These are phyloP conservation scores for Xestia c-nigrum DNA, from an alignment of 2,888 invertebrate genomes.

Conservation along the genomic window DNA sequence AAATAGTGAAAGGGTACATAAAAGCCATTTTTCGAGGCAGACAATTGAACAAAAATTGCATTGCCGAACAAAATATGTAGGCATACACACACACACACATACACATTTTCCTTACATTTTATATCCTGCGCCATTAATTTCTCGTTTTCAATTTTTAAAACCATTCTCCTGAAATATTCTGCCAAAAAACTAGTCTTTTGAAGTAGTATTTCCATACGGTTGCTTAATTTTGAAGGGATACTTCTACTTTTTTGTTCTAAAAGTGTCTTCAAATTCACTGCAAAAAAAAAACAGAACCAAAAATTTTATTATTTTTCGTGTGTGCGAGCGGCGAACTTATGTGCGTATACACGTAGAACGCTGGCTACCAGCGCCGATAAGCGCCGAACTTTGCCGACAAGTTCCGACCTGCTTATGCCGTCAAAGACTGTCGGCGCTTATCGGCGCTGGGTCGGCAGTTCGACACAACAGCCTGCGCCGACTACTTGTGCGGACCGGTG, in stretches of 20 bases:
- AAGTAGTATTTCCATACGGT: slow-evolving; percentile 43
- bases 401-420: too few relatives aligned
- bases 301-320: neutral
- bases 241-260: neutral
- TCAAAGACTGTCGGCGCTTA: too few relatives aligned
- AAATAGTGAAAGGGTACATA: neutral
- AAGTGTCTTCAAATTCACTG: slow-evolving; percentile 72
- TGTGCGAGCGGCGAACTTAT: neutral
- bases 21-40: too few relatives aligned
- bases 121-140: neutral
- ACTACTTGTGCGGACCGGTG: too few relatives aligned
- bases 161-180: slow-evolving; percentile 41
- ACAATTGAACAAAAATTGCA: too few relatives aligned
- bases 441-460: too few relatives aligned
- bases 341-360: too few relatives aligned
- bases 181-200: slow-evolving; percentile 22
- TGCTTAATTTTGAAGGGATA: neutral
- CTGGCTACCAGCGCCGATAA: too few relatives aligned
- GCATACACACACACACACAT: too few relatives aligned
- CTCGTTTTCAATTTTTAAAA: neutral
- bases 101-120: slow-evolving; percentile 9
- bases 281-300: slow-evolving; percentile 43
- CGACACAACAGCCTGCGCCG: too few relatives aligned
- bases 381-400: too few relatives aligned
- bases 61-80: too few relatives aligned